Conservation (phyloP, 2,113 vertebrate genomes). For the Chiloscyllium plagiosum region DNA sequence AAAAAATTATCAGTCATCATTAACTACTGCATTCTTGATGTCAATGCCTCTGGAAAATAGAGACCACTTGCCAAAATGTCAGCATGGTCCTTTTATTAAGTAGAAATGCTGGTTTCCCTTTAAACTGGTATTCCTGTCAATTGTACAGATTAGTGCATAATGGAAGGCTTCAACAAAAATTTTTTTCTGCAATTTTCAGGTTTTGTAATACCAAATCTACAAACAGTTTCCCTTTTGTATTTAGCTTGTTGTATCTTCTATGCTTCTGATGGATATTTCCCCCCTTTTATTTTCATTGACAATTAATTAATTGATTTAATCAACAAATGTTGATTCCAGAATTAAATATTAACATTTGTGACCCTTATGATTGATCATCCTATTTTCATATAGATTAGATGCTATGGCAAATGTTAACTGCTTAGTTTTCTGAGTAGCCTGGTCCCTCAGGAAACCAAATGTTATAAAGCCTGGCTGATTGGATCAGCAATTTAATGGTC, state of each 20-base stretch:
- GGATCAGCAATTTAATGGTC: background rate
- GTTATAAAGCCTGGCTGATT: conserved; percentile 25
- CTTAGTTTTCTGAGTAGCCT: background rate
- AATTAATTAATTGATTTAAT: no score
- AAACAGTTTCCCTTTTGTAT: background rate
- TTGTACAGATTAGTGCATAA: no score
- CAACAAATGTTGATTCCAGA: background rate
- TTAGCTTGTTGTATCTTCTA: background rate
- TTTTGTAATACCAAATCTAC: no score
- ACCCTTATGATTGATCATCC: background rate
- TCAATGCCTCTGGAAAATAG: no score
- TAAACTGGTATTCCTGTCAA: no score
- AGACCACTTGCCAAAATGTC: no score
- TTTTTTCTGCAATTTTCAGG: no score
- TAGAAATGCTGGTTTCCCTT: no score
- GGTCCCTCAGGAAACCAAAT: background rate
- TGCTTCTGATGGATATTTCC: background rate
- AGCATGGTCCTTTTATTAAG: no score
- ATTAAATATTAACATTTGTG: background rate
- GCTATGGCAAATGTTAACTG: background rate
- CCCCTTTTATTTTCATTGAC: background rate
- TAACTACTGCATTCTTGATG: no score
- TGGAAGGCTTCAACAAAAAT: no score
- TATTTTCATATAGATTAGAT: background rate
- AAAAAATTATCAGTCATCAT: no score